Conservation (phyloP, 2,888 invertebrate genomes). For the Stenichneumon culpator region DNA sequence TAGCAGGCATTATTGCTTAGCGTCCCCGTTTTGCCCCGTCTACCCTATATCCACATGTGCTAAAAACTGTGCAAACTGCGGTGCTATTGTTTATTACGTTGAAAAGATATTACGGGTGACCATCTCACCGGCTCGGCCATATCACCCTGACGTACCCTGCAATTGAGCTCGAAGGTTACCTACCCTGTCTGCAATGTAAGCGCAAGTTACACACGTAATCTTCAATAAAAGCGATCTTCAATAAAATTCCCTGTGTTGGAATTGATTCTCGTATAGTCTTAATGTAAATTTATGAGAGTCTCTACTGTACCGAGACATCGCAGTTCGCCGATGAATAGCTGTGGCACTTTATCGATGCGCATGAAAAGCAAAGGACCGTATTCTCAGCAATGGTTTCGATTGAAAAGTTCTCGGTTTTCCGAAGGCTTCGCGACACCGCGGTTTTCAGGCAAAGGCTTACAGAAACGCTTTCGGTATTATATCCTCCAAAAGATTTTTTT, state of each 20-base stretch:
- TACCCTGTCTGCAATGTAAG: neutral
- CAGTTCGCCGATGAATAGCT: slow-evolving; percentile 16
- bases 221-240: neutral
- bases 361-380: slow-evolving; percentile 34
- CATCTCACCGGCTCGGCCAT: too few species aligned
- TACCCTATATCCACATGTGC: too few species aligned
- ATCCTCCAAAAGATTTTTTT: slow-evolving; percentile 9
- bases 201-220: neutral
- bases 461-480: slow-evolving; percentile 26
- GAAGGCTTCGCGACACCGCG: slow-evolving; percentile 23
- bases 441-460: neutral
- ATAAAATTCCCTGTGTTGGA: neutral
- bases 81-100: too few species aligned
- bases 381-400: slow-evolving; percentile 15
- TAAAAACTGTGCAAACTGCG: too few species aligned
- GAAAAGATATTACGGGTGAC: too few species aligned
- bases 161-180: neutral
- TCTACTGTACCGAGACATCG: slow-evolving; percentile 27
- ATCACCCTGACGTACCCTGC: too few species aligned
- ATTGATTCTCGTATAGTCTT: neutral
- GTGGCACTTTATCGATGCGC: slow-evolving; percentile 26
- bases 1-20: too few species aligned
- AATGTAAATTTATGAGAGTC: slow-evolving; percentile 7
- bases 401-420: slow-evolving; percentile 34
- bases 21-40: too few species aligned